These are phyloP conservation scores for Epinotia bilunana DNA, from an alignment of 2,888 invertebrate species.

Conservation along the genomic window DNA sequence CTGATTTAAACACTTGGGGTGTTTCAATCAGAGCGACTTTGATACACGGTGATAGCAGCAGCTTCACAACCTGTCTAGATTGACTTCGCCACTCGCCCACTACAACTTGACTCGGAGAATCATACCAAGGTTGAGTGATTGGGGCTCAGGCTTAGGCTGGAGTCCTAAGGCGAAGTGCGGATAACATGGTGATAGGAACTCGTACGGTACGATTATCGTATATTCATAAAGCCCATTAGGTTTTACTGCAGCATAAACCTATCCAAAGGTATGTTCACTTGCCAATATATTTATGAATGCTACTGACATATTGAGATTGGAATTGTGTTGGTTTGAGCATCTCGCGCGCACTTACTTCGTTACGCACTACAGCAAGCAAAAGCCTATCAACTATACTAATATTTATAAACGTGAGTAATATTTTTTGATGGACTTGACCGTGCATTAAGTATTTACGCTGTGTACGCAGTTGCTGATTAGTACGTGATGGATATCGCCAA, in stretches of 20 bases:
- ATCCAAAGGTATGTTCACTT: background rate
- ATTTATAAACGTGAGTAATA: too few relatives aligned
- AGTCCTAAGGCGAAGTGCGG: too few relatives aligned
- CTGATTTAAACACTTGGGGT: background rate
- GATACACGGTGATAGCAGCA: background rate
- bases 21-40: background rate
- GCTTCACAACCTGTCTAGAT: too few relatives aligned
- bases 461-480: too few relatives aligned
- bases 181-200: too few relatives aligned
- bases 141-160: background rate
- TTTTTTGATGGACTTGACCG: too few relatives aligned
- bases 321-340: background rate
- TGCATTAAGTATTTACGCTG: too few relatives aligned
- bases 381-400: too few relatives aligned
- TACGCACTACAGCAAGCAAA: too few relatives aligned
- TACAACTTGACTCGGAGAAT: background rate
- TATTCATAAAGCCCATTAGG: background rate
- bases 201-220: background rate
- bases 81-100: background rate
- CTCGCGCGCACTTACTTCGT: too few relatives aligned
- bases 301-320: background rate
- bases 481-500: too few relatives aligned
- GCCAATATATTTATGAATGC: background rate
- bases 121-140: background rate
- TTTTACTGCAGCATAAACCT: background rate